Evolutionary conservation across 2,888 invertebrate species (phyloP).

Genomic region (Conomelus anceps): DNA sequence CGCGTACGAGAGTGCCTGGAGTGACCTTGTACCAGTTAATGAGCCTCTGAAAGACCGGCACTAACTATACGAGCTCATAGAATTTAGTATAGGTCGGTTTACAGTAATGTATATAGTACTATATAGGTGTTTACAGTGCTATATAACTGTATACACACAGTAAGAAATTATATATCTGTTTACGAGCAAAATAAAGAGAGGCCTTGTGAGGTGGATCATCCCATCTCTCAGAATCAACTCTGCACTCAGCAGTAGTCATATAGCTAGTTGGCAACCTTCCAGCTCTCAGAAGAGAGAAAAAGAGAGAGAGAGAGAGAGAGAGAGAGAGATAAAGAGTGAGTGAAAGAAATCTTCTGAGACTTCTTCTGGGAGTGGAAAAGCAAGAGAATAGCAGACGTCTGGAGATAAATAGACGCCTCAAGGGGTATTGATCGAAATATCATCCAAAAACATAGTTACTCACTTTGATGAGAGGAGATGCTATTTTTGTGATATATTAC

Average conservation of each 20-base stretch:
- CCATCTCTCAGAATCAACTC: no score
- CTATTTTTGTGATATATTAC: background rate
- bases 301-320: background rate
- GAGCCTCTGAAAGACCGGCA: background rate
- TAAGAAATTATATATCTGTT: no score
- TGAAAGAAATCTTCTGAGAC: no score
- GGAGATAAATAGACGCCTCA: background rate
- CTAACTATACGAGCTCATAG: background rate
- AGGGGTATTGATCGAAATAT: background rate
- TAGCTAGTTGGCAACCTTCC: background rate
- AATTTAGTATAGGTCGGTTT: no score
- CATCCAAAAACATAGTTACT: background rate
- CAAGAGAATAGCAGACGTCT: background rate
- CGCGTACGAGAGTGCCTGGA: background rate
- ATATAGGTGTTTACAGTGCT: no score
- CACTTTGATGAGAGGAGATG: background rate
- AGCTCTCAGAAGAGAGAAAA: background rate
- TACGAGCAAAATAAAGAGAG: no score
- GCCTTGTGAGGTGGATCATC: background rate
- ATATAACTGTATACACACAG: no score
- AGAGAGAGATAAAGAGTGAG: background rate
- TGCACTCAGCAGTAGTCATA: background rate
- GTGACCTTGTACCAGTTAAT: background rate
- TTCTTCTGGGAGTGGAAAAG: no score
- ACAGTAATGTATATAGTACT: no score